phyloP scores from a whole-genome alignment of 2,113 vertebrate genomes.

The Pantherophis guttatus region DNA sequence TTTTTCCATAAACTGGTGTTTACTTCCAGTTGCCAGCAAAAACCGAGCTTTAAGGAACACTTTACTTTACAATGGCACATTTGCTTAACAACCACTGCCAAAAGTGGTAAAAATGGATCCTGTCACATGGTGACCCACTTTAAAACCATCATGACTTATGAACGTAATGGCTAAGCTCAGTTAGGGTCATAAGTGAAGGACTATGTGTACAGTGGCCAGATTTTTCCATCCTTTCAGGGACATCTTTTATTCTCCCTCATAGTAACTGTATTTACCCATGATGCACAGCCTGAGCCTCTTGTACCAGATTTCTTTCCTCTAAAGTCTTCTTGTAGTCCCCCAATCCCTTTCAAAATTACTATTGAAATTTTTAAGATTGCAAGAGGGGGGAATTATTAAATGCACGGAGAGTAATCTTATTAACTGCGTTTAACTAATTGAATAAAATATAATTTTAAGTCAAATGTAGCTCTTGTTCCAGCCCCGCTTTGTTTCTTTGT shows the following conservation, averaged over 20 bases:
- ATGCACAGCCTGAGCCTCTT: not conserved
- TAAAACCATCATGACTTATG: not conserved
- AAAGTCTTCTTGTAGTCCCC: not conserved
- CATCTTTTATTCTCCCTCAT: not conserved
- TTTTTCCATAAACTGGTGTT: not conserved
- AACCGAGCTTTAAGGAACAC: not conserved
- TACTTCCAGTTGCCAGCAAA: not conserved
- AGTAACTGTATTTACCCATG: not conserved
- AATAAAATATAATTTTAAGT: not conserved
- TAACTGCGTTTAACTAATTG: not conserved
- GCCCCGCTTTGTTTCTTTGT: not conserved
- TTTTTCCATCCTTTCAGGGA: not conserved
- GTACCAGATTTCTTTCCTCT: not conserved
- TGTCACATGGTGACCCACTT: not conserved
- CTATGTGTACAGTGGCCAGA: not conserved
- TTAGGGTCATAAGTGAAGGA: not conserved
- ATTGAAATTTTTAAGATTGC: not conserved
- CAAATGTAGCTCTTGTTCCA: not conserved
- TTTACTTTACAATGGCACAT: not conserved
- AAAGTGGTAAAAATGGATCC: not conserved
- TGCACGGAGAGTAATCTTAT: not conserved
- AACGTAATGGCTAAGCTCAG: not conserved
- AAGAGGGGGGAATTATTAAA: not conserved
- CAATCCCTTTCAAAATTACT: not conserved
- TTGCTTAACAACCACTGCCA: not conserved